Conservation (phyloP, 2,888 invertebrate genomes). For the Labia minor region DNA sequence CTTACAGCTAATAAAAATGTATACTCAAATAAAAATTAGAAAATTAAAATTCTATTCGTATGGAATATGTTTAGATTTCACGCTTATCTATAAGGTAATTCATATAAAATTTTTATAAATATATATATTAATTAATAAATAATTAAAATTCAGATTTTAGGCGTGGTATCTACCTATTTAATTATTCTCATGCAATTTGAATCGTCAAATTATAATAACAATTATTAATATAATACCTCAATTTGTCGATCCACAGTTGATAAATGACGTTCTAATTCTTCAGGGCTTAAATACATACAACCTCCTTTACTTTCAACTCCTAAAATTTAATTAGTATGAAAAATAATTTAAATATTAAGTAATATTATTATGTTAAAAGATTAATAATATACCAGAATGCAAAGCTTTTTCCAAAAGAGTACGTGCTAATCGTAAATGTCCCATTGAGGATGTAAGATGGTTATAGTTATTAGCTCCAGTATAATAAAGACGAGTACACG, state of each 20-base stretch:
- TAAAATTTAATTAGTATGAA: conserved; percentile 27
- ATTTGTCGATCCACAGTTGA: conserved; percentile 70
- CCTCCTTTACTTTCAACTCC: conserved; percentile 40
- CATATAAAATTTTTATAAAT: background rate
- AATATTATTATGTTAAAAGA: conserved; percentile 2
- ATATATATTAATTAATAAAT: background rate
- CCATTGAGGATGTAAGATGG: conserved; percentile 43
- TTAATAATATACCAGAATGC: background rate
- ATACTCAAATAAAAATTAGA: background rate
- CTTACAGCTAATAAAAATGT: background rate
- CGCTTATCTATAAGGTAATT: background rate
- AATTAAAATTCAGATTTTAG: background rate
- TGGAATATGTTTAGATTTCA: background rate
- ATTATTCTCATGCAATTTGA: background rate
- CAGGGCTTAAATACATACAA: conserved; percentile 58
- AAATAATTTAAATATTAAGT: conserved; percentile 18
- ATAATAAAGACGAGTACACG: conserved; percentile 65
- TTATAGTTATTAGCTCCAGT: conserved; percentile 46
- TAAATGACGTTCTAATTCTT: conserved; percentile 64
- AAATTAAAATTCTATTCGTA: background rate
- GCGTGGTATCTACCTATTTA: background rate
- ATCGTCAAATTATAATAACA: background rate
- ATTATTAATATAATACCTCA: conserved; percentile 41
- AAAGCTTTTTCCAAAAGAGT: conserved; percentile 43
- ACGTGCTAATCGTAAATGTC: conserved; percentile 45